phyloP scores from a whole-genome alignment of 2,888 invertebrate genomes.

The Drosophila ustulata region DNA sequence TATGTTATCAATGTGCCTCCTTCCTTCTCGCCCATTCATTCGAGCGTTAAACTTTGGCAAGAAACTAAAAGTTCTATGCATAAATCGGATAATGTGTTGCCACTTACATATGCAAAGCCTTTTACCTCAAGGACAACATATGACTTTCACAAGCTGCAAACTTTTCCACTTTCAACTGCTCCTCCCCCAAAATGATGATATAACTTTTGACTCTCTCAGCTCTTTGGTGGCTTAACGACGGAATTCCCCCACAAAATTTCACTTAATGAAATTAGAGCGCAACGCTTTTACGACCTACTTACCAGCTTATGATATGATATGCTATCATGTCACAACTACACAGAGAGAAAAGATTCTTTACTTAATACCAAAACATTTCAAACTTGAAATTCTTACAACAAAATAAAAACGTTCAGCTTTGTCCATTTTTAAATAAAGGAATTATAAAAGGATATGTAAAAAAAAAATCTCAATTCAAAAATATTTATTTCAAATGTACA shows the following conservation, averaged over 20 bases:
- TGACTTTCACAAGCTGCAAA: slow-evolving; percentile 46
- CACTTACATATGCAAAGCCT: slow-evolving; percentile 30
- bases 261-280: slow-evolving; percentile 24
- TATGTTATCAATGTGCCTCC: slow-evolving; percentile 58
- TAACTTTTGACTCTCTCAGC: slow-evolving; percentile 4
- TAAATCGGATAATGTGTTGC: slow-evolving; percentile 9
- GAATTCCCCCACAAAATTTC: slow-evolving; percentile 1
- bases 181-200: slow-evolving; percentile 23
- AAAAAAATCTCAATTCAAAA: too few species aligned
- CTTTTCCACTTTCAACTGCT: slow-evolving; percentile 31
- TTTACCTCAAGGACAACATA: slow-evolving; percentile 37
- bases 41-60: slow-evolving; percentile 10
- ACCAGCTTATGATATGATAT: neutral
- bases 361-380: neutral
- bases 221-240: slow-evolving; percentile 9
- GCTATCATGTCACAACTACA: neutral
- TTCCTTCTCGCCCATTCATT: slow-evolving; percentile 48
- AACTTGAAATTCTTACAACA: neutral
- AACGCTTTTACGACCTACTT: slow-evolving; percentile 5
- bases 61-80: slow-evolving; percentile 11
- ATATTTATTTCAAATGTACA: too few species aligned
- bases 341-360: neutral
- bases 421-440: too few species aligned
- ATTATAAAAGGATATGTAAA: too few species aligned
- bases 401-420: too few species aligned